Conservation (phyloP, 2,888 invertebrate species). For the Troglohyphantes excavatus region DNA sequence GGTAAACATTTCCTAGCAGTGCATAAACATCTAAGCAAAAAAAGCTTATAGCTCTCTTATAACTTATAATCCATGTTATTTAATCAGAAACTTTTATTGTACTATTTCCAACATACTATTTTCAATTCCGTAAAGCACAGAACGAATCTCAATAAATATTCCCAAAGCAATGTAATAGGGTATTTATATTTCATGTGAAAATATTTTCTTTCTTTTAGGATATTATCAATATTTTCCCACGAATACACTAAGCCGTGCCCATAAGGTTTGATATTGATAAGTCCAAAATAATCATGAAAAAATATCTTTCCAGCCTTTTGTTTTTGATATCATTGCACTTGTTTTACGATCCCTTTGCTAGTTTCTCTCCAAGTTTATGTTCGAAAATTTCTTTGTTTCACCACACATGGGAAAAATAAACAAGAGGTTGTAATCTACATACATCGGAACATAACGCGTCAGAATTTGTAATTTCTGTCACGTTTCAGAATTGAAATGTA, state of each 20-base stretch:
- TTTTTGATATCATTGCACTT: constrained; percentile 8
- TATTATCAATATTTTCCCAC: too few relatives aligned
- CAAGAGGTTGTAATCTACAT: constrained; percentile 32
- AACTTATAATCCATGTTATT: too few relatives aligned
- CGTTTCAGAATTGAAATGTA: constrained; percentile 27
- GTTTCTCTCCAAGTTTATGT: background rate
- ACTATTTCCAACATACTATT: too few relatives aligned
- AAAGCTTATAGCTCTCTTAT: too few relatives aligned
- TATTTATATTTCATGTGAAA: too few relatives aligned
- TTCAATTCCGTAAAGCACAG: too few relatives aligned
- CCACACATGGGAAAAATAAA: constrained; percentile 41
- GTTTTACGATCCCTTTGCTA: constrained; percentile 32
- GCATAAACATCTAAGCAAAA: too few relatives aligned
- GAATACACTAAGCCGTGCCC: background rate
- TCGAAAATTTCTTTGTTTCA: background rate
- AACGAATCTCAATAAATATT: too few relatives aligned
- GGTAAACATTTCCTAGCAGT: too few relatives aligned
- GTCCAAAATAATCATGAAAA: background rate
- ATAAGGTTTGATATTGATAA: background rate
- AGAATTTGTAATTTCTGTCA: constrained; percentile 49
- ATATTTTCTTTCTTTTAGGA: too few relatives aligned
- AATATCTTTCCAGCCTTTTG: constrained; percentile 4
- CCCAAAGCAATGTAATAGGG: too few relatives aligned
- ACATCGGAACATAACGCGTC: constrained; percentile 1
- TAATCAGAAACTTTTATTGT: too few relatives aligned